phyloP scores from a whole-genome alignment of 2,797 vertebrate genomes.

The Mormyrops attenuatus region DNA sequence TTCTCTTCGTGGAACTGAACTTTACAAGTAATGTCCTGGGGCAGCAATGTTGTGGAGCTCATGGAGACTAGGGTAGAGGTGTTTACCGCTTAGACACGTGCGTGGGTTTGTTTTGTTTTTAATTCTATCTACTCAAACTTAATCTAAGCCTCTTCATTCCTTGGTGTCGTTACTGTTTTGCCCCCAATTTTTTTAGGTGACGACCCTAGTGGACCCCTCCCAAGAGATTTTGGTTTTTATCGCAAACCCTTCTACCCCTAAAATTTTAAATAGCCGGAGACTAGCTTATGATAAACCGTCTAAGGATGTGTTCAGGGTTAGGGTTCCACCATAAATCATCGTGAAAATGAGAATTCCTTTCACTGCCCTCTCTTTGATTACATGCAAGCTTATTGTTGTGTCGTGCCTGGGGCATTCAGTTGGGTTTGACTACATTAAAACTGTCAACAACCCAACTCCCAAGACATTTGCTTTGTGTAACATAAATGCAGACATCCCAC shows the following conservation, averaged over 20 bases:
- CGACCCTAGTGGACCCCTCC: conserved; percentile 16
- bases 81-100: neutral
- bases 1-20: neutral
- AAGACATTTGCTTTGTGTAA: neutral
- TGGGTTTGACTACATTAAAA: neutral
- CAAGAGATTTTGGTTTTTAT: neutral
- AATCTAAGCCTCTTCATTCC: neutral
- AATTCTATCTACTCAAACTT: neutral
- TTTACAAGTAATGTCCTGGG: conserved; percentile 33
- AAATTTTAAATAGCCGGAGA: neutral
- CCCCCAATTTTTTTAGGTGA: conserved; percentile 18
- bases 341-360: neutral
- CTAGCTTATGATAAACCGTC: neutral
- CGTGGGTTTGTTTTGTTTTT: conserved; percentile 16
- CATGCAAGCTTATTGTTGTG: neutral
- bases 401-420: neutral
- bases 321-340: neutral
- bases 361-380: neutral
- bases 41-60: conserved; percentile 39
- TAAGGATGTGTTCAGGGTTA: neutral
- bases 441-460: neutral
- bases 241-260: neutral
- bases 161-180: neutral
- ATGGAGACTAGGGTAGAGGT: conserved; percentile 15
- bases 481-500: neutral